Evolutionary conservation across 2,888 invertebrate genomes (phyloP).

Genomic region (Lagria hirta): DNA sequence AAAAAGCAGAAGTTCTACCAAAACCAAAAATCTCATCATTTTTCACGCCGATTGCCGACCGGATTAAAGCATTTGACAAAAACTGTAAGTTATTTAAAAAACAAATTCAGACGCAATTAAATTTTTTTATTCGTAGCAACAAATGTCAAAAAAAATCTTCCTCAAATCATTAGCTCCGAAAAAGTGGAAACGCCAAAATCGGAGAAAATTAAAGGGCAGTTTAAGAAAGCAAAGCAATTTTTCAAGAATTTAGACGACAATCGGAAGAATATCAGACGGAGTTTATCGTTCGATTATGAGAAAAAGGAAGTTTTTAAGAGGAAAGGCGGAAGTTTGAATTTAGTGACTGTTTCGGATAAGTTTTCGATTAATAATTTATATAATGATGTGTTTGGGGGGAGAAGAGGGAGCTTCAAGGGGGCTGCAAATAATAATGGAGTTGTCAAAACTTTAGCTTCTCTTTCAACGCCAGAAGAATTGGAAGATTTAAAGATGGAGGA

Average conservation of each 20-base stretch:
- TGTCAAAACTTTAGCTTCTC: conserved; percentile 34
- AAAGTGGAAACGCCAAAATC: no score
- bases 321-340: conserved; percentile 34
- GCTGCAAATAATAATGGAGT: conserved; percentile 34
- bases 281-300: conserved; percentile 29
- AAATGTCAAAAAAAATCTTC: conserved; percentile 9
- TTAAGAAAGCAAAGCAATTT: conserved; percentile 35
- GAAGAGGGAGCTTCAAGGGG: conserved; percentile 35
- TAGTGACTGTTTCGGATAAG: conserved; percentile 32
- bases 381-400: conserved; percentile 33
- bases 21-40: no score
- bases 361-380: conserved; percentile 37
- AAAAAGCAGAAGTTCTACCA: conserved; percentile 22
- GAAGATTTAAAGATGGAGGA: conserved; percentile 6
- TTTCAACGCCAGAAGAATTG: conserved; percentile 4
- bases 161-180: conserved; percentile 8
- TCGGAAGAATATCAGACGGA: conserved; percentile 14
- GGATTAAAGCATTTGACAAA: conserved; percentile 9
- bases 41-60: conserved; percentile 10
- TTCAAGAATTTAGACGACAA: conserved; percentile 38
- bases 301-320: conserved; percentile 11
- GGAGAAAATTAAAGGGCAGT: conserved; percentile 27
- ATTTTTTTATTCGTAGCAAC: no score
- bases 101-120: no score
- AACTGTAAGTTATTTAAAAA: conserved; percentile 7